phyloP scores from a whole-genome alignment of 2,113 vertebrate genomes.

The Corythornis vintsioides region DNA sequence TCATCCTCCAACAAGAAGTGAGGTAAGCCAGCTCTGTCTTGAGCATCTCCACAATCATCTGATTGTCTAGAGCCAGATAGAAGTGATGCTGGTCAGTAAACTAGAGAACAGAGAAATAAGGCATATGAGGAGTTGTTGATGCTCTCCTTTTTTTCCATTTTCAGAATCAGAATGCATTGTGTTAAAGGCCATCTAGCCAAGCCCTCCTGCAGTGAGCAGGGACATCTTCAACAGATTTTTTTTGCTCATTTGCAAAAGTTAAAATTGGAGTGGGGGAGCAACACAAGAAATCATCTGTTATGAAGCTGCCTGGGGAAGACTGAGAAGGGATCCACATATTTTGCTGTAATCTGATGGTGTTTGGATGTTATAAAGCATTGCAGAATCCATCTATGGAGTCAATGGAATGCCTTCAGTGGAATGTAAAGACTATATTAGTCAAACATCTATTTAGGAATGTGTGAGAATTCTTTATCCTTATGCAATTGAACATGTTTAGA shows the following conservation, averaged over 20 bases:
- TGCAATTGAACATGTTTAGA: not conserved
- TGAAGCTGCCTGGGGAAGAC: not conserved
- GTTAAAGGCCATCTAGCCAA: too few species aligned
- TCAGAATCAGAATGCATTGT: not conserved
- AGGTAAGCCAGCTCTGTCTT: constrained; percentile 93
- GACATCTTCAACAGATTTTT: not conserved
- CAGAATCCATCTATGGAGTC: not conserved
- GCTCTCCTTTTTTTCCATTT: not conserved
- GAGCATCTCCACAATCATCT: constrained; percentile 99
- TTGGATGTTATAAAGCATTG: not conserved
- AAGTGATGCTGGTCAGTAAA: constrained; percentile 98
- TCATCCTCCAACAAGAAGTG: constrained; percentile 97
- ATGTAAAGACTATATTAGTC: not conserved
- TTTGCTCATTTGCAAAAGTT: not conserved
- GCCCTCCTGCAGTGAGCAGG: too few species aligned
- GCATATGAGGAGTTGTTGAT: not conserved
- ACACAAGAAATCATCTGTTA: not conserved
- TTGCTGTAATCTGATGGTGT: not conserved
- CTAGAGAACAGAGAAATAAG: constrained; percentile 70
- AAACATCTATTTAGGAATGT: not conserved
- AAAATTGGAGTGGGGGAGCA: not conserved
- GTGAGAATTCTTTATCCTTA: not conserved
- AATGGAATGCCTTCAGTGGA: not conserved
- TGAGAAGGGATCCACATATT: not conserved
- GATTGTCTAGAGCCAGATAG: constrained; percentile 97